Base-by-base conservation (phyloP, 2,113 vertebrate genomes). In the Cynoglossus semilaevis region DNA sequence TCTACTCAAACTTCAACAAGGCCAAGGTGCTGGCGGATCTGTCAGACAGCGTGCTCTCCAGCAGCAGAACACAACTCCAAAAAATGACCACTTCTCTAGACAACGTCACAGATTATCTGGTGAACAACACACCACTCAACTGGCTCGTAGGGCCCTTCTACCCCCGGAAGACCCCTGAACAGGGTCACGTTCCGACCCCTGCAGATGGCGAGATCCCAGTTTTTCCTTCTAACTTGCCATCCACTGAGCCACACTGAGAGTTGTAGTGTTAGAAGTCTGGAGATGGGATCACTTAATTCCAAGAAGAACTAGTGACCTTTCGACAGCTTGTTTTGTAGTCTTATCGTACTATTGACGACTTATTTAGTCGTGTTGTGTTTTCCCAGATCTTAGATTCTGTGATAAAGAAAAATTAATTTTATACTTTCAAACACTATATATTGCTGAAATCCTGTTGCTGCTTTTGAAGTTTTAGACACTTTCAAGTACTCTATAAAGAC, bases 61-160 rank as follows among this genome's bases (percentile, higher is more conserved):
- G 73, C 75, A 95, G 92, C 86, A 94, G 81, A 68, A 86, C 81
- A 19, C 91, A 96, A 58, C 85, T 98, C 69, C 86, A 89, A 78
- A 93, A 90, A 85, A 93, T 96, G 79, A 95, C 92, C 41, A 40
- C 47, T 1, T 93, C 94, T 36, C 78, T 97, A 55, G 94, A 97
- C 85, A 83, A 91, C 16, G 74, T 96, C 85, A 92, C 96, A 93
- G 93, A 96, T 90, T 95, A 96, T 70, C 81, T 98, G 88, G 87
- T 98, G 86, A 96, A 97, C 87, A 98, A 96, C 92, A 96, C 94
- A 0, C 94, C 94, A 0, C 93, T 98, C 79, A 96, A 94, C 87
- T 98, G 95, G 95, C 91, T 98, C 86, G 94, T 97, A 72, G 96
- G 96, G 82, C 94, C 95, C 22, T 96, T 96, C 90, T 94, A 94